Base-by-base conservation (phyloP, 2,888 invertebrate species). In the Sesia bembeciformis region DNA sequence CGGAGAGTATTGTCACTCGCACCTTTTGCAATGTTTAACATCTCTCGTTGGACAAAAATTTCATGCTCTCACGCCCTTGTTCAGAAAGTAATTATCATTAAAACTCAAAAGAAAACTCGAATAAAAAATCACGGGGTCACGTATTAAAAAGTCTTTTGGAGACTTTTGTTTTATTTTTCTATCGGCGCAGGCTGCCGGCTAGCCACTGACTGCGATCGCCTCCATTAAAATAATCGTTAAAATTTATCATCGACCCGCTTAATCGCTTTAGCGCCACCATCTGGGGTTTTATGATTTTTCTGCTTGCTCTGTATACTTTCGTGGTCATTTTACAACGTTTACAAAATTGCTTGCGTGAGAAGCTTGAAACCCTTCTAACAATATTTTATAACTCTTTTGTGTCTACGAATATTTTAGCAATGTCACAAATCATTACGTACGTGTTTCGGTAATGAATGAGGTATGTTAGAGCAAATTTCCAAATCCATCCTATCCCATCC, bases 211-310 rank as follows among this genome's bases (percentile, higher is more conserved):
- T 85, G 83, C 81, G 87, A 89, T 89, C 84, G 85, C 85, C 81
- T 81, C 87, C 88, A 86, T 89, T 89, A 88, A 89, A 88, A 89
- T 89, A 87, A 87, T 89, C 88, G 88, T 89, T 89, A 89, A 89
- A 89, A 89, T 89, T 88, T 89, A 89, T 89, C 88, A 88, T 89
- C 88, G 85, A 83, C 82, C 86, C 84, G 88, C 84, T 88, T 88
- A 89, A 88, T 89, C 86, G 88, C 81, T 88, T 88, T 88, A 88
- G 82, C 86, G 80, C 85, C 84, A 86, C 83, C 87, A 89, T 89
- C 89, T 89, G 88, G 86, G 84, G 78, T 88, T 89, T 89, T 88
- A 89, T 87, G 87, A 88, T 89, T 88, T 88, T 89, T 88, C 84
- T 86, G 83, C 84, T 87, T 80, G 79, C 81, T 81, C 76, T 81